phyloP scores from a whole-genome alignment of 2,888 invertebrate genomes.

The Pristionchus entomophagus region DNA sequence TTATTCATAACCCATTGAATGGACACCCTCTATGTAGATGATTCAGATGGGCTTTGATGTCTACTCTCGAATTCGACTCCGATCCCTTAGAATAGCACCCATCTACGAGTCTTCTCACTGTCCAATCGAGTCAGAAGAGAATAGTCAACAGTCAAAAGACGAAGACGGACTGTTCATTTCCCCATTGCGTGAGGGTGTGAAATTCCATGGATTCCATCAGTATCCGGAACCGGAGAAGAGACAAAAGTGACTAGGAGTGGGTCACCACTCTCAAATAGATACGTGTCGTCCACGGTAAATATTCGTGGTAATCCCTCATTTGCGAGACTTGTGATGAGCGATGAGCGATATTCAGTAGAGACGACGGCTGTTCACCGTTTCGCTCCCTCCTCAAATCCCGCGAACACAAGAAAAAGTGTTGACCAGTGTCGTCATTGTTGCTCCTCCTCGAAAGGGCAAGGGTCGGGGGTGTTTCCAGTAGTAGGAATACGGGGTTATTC shows the following conservation, averaged over 20 bases:
- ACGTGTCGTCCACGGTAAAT: background rate
- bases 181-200: background rate
- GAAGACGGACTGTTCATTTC: conserved; percentile 27
- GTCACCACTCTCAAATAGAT: background rate
- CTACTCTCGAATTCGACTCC: background rate
- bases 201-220: background rate
- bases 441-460: background rate
- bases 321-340: background rate
- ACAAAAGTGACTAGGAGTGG: too few relatives aligned
- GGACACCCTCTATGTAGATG: background rate
- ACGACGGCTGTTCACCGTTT: too few relatives aligned
- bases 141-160: background rate
- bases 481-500: too few relatives aligned
- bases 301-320: conserved; percentile 23
- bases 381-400: background rate
- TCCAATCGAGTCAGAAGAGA: background rate
- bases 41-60: background rate
- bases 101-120: background rate
- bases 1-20: background rate
- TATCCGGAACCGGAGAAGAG: background rate
- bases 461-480: background rate
- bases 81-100: background rate
- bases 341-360: background rate
- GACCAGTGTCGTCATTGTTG: background rate
- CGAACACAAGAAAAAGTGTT: background rate